Evolutionary conservation across 2,113 vertebrate species (phyloP), one percentile per base, ranked within the genome.

Genomic region (Salvator merianae): DNA sequence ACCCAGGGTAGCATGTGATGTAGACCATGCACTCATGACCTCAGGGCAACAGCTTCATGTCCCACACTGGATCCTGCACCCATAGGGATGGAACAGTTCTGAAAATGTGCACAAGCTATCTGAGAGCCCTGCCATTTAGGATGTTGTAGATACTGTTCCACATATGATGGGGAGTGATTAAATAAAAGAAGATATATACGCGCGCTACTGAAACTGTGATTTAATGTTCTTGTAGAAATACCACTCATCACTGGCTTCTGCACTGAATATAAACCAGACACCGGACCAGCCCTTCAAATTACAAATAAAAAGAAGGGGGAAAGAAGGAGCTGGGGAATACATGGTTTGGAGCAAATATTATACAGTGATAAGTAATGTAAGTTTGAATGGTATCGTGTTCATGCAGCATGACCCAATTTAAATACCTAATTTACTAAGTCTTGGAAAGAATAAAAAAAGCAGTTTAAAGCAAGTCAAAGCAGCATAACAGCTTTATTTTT

Each of bases 351-450:
- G 84, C 77, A 85, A 74, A 85, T 84, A 84, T 84, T 84, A 78
- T 78, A 47, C 76, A 84, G 83, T 90, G 90, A 90, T 93, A 91
- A 92, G 79, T 59, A 90, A 91, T 91, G 90, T 71, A 79, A 85
- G 70, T 88, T 91, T 85, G 68, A 82, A 75, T 87, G 78, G 26
- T 89, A 90, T 89, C 77, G 87, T 90, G 81, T 91, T 92, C 92
- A 88, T 90, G 88, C 84, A 90, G 87, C 89, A 90, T 93, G 91
- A 92, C 88, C 55, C 85, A 79, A 30, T 91, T 94, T 92, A 92
- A 93, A 91, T 85, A 86, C 77, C 66, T 89, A 90, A 91, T 93
- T 91, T 86, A 89, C 81, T 81, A 88, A 93, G 79, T 26, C 47
- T 24, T 86, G 80, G 82, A 85, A 86, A 84, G 68, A 79, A 18